Percentiles rank a stretch among this genome's conserved stretches.
Conservation (phyloP, 2,113 vertebrate species). For the Bathybates hornii region DNA sequence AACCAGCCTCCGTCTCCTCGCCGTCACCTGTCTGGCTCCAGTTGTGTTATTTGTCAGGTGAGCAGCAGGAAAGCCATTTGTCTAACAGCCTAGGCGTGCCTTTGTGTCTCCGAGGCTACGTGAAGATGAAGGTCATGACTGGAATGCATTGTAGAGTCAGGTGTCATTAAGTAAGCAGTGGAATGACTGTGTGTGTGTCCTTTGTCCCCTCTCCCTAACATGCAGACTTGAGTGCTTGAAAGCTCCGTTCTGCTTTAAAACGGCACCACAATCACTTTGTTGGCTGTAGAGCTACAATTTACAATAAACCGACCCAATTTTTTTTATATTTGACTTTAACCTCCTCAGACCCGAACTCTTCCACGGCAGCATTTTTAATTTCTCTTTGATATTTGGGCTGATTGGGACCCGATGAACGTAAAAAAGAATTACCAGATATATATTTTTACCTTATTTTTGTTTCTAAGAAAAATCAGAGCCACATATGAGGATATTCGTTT, state of each 20-base stretch:
- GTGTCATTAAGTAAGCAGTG: slow-evolving; percentile 14
- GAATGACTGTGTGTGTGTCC: background rate
- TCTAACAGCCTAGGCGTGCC: background rate
- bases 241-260: background rate
- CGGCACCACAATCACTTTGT: background rate
- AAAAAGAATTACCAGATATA: fast-evolving
- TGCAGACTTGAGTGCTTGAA: background rate
- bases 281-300: background rate
- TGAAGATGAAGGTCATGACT: slow-evolving; percentile 9
- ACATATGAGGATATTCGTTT: too few species aligned
- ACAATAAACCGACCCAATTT: background rate
- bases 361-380: background rate
- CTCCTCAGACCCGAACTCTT: fast-evolving
- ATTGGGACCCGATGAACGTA: fast-evolving
- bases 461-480: fast-evolving
- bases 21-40: background rate
- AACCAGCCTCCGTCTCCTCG: background rate
- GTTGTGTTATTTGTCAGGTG: slow-evolving; percentile 1
- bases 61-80: background rate
- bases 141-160: slow-evolving; percentile 19
- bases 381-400: background rate
- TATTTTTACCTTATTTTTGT: background rate
- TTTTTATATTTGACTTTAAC: background rate
- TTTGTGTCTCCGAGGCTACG: slow-evolving; percentile 6
- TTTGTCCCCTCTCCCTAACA: background rate